Evolutionary conservation across 1,140 invertebrate genomes (phyloP).

Genomic region (Trichoplusia ni): DNA sequence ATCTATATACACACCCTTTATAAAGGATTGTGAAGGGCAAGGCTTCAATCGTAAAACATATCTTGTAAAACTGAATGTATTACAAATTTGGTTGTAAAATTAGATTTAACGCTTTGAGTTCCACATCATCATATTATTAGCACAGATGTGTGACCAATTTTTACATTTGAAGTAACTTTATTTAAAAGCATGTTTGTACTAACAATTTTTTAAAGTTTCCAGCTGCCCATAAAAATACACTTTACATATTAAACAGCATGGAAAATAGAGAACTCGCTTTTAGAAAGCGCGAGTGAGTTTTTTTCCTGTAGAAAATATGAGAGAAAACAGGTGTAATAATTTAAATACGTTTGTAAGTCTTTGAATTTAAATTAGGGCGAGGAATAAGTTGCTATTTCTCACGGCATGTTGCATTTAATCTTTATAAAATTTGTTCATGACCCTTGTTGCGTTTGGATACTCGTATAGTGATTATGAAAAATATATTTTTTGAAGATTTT

Average conservation of each 20-base stretch:
- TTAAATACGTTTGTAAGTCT: constrained; percentile 20
- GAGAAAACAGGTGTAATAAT: constrained; percentile 10
- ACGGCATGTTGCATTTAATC: constrained; percentile 13
- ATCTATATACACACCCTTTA: no score
- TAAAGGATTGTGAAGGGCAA: no score
- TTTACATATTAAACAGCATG: constrained; percentile 8
- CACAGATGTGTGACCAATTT: no score
- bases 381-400: constrained; percentile 9
- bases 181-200: not conserved
- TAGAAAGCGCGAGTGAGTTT: not conserved
- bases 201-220: not conserved
- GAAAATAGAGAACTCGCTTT: not conserved
- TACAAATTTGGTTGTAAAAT: no score
- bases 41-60: no score
- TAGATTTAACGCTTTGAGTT: no score
- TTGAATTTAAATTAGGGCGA: constrained; percentile 21
- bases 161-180: no score
- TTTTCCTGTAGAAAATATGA: not conserved
- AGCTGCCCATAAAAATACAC: not conserved
- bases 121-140: no score
- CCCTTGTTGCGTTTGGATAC: not conserved
- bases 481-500: no score
- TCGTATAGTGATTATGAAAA: constrained; percentile 3
- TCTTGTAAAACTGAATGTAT: no score
- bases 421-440: constrained; percentile 1